Percentiles rank a stretch among this genome's conserved stretches.
These are phyloP conservation scores for Ostrea edulis DNA, from an alignment of 1,140 invertebrate genomes.

Conservation along the genomic window DNA sequence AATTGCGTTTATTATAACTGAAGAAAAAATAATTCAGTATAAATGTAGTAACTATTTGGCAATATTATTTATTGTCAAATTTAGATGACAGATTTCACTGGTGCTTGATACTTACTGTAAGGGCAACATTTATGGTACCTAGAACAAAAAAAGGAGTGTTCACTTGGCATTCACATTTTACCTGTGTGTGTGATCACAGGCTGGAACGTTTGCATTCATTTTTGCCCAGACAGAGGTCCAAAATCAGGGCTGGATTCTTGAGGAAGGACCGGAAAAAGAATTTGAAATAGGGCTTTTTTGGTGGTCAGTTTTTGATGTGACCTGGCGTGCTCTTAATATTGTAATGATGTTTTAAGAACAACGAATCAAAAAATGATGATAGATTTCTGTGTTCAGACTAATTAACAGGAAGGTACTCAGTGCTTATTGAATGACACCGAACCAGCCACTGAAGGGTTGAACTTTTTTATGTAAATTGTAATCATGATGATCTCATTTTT, in stretches of 20 bases:
- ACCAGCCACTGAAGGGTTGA: neutral
- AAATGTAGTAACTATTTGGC: neutral
- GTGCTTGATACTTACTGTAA: constrained; percentile 4
- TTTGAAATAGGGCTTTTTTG: neutral
- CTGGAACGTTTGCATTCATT: neutral
- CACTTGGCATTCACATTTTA: neutral
- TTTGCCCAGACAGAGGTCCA: neutral
- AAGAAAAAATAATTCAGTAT: constrained; percentile 14
- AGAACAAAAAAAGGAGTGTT: constrained; percentile 29
- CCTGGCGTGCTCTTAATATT: constrained; percentile 30
- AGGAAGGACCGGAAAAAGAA: neutral
- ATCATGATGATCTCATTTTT: constrained; percentile 38
- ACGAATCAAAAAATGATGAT: constrained; percentile 34
- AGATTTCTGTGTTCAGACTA: constrained; percentile 27
- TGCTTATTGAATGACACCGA: neutral
- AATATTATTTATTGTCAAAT: constrained; percentile 11
- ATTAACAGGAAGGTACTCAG: neutral
- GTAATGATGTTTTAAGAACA: constrained; percentile 7
- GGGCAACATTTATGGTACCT: neutral
- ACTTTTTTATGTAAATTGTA: neutral
- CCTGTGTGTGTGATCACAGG: no score
- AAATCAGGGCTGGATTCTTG: neutral
- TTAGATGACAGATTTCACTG: constrained; percentile 25
- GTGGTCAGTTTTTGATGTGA: constrained; percentile 1
- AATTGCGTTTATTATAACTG: constrained; percentile 21